These are phyloP conservation scores for Cephus pulcher DNA, from an alignment of 2,888 invertebrate genomes.

Conservation along the genomic window DNA sequence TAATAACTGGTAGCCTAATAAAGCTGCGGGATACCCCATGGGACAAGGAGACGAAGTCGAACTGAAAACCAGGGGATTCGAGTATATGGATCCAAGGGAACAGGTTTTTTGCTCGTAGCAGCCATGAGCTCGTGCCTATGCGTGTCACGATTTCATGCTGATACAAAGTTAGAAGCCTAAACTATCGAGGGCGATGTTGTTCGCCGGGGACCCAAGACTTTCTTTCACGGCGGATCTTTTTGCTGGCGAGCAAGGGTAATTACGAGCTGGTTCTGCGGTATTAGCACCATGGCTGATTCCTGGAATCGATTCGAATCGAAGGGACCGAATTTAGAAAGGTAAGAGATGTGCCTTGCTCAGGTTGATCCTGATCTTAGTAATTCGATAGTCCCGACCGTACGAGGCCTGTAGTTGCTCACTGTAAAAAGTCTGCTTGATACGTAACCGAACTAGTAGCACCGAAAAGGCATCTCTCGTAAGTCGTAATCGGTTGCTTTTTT, in stretches of 20 bases:
- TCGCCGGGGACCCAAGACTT: not conserved
- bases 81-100: constrained; percentile 24
- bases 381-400: not conserved
- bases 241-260: not conserved
- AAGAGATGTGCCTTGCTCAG: not conserved
- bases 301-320: not conserved
- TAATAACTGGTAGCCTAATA: constrained; percentile 49
- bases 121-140: constrained; percentile 41
- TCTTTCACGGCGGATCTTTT: not conserved
- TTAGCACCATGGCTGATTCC: not conserved
- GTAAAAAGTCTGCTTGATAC: not conserved
- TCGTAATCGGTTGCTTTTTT: not conserved
- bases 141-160: constrained; percentile 41
- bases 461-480: not conserved
- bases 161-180: not conserved
- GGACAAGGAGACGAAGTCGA: constrained; percentile 19
- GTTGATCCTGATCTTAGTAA: not conserved
- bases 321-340: not conserved
- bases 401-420: not conserved
- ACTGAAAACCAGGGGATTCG: constrained; percentile 27
- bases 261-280: not conserved
- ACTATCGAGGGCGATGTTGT: not conserved
- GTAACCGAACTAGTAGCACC: not conserved
- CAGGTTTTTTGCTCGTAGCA: constrained; percentile 42
- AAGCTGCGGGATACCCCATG: constrained; percentile 40